Evolutionary conservation across 2,888 invertebrate genomes (phyloP).

Genomic region (Agrochola circellaris): DNA sequence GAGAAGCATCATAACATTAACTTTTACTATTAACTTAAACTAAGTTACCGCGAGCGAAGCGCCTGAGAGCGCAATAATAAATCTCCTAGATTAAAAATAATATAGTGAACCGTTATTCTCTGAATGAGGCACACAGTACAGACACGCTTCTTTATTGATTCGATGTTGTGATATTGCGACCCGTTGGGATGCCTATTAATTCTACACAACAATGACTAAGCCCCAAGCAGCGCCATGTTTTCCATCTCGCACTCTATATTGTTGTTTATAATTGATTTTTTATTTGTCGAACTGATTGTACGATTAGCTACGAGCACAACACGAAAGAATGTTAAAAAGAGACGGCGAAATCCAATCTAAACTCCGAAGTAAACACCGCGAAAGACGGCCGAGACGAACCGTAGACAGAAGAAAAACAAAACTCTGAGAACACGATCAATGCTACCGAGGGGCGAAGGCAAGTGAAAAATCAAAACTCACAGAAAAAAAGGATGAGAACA

Average conservation of each 20-base stretch:
- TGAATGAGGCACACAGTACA: constrained; percentile 76
- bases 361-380: constrained; percentile 85
- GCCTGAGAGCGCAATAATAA: constrained; percentile 69
- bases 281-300: constrained; percentile 75
- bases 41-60: constrained; percentile 63
- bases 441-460: constrained; percentile 75
- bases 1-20: constrained; percentile 55
- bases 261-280: constrained; percentile 86
- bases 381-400: constrained; percentile 82
- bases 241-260: constrained; percentile 82
- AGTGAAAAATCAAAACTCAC: constrained; percentile 83
- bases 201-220: constrained; percentile 82
- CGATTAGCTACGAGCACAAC: constrained; percentile 78
- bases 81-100: constrained; percentile 76
- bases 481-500: constrained; percentile 79
- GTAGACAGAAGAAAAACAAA: constrained; percentile 89
- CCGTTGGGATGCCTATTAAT: constrained; percentile 83
- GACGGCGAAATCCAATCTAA: constrained; percentile 84
- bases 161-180: constrained; percentile 85
- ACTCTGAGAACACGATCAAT: constrained; percentile 82
- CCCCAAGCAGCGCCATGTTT: constrained; percentile 79
- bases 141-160: constrained; percentile 84
- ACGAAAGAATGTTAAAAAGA: constrained; percentile 76
- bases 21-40: constrained; percentile 56
- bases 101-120: constrained; percentile 79